phyloP scores from a whole-genome alignment of 2,888 invertebrate species.

The Chaitophorus viminalis region DNA sequence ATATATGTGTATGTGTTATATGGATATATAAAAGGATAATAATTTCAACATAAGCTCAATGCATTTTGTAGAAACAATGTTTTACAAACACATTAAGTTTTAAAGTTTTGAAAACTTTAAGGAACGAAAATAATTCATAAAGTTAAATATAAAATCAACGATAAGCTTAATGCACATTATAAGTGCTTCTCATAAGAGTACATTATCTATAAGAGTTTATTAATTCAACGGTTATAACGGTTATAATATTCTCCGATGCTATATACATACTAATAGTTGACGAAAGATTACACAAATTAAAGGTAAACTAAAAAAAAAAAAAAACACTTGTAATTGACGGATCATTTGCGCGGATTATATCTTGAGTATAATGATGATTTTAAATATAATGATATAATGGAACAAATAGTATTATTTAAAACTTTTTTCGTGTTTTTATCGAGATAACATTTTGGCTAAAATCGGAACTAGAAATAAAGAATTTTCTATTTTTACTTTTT shows the following conservation, averaged over 20 bases:
- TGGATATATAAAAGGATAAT: not conserved
- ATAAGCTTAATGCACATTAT: conserved; percentile 22
- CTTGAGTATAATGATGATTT: too few species aligned
- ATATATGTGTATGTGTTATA: not conserved
- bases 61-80: conserved; percentile 21
- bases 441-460: too few species aligned
- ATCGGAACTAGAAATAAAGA: too few species aligned
- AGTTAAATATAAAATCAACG: conserved; percentile 38
- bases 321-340: not conserved
- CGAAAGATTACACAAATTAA: not conserved
- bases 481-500: too few species aligned
- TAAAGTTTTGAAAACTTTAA: conserved; percentile 10
- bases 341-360: not conserved
- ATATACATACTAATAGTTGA: not conserved
- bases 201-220: conserved; percentile 1
- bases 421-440: too few species aligned
- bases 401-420: too few species aligned
- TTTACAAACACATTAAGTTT: conserved; percentile 2
- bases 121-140: not conserved
- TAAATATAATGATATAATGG: too few species aligned
- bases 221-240: not conserved
- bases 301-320: too few species aligned
- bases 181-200: not conserved
- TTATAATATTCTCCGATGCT: not conserved
- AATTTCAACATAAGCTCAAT: conserved; percentile 7